Base-by-base conservation (phyloP, 2,113 vertebrate species). In the Planiliza haematocheilus region DNA sequence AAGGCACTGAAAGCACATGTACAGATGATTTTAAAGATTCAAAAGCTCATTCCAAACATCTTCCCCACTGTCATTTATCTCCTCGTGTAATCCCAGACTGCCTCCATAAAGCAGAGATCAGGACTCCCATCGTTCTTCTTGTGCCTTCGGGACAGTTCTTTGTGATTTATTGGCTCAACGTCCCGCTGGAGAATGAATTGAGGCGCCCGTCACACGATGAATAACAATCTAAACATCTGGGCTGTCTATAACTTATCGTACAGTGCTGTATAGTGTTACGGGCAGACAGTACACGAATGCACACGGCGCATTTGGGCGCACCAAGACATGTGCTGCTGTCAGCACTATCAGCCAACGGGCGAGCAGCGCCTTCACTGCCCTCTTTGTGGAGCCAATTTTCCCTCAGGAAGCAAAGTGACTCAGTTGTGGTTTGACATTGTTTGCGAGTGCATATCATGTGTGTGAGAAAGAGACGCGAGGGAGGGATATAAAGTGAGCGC, bases 391-490 rank as follows among this genome's bases (percentile, higher is more conserved):
- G 72, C 81, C 59, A 77, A 63, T 84, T 91, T 91, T 86, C 88
- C 88, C 83, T 76, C 84, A 90, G 88, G 88, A 92, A 92, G 86
- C 80, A 74, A 75, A 86, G 70, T 93, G 91, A 93, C 87, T 92
- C 92, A 91, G 88, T 83, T 86, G 92, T 89, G 91, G 92, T 93
- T 79, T 77, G 71, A 82, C 79, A 81, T 82, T 86, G 82, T 89
- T 78, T 87, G 82, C 70, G 83, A 78, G 84, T 80, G 75, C 58
- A 63, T 76, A 43, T 58, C 37, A 50, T 77, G 68, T 78, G 57
- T 75, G 71, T 76, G 84, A 21, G 24, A 41, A 39, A 41, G 10
- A 36, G 14, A 20, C 2, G 12, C 16, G 49, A 21, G n/a, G 13
- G 41, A 62, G 49, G 17, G 13, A 42, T n/a, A 37, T 20, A 84